phyloP scores from a whole-genome alignment of 1,140 invertebrate species.

The Arion vulgaris region DNA sequence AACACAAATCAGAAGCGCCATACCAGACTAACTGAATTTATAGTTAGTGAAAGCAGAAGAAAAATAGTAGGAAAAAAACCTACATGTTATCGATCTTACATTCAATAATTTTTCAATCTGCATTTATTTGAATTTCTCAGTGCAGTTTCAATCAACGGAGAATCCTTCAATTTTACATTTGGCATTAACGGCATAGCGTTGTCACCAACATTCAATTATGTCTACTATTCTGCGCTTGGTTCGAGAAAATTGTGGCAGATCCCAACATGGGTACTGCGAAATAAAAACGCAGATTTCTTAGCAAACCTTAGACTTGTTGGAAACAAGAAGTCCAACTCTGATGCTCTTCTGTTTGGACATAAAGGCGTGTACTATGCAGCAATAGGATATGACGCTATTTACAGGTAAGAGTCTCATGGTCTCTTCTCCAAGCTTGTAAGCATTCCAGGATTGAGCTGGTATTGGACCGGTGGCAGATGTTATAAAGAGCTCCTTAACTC shows the following conservation, averaged over 20 bases:
- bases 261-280: constrained; percentile 20
- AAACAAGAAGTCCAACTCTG: constrained; percentile 14
- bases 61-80: too few species aligned
- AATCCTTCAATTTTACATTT: neutral
- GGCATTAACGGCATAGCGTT: constrained; percentile 27
- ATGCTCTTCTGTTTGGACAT: constrained; percentile 24
- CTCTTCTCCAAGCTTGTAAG: too few species aligned
- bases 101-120: too few species aligned
- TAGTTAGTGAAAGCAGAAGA: too few species aligned
- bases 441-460: too few species aligned
- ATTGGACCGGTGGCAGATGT: too few species aligned
- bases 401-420: too few species aligned
- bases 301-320: constrained; percentile 1
- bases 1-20: neutral
- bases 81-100: too few species aligned
- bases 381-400: neutral
- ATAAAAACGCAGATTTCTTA: constrained; percentile 1
- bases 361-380: constrained; percentile 11
- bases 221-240: constrained; percentile 24
- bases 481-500: too few species aligned
- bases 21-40: too few species aligned
- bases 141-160: neutral
- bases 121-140: neutral
- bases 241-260: constrained; percentile 28
- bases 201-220: constrained; percentile 23